A percentile compares a stretch with the other conserved stretches of the same genome.
These are phyloP conservation scores for Aphidius gifuensis DNA, from an alignment of 1,140 invertebrate genomes.

Conservation along the genomic window DNA sequence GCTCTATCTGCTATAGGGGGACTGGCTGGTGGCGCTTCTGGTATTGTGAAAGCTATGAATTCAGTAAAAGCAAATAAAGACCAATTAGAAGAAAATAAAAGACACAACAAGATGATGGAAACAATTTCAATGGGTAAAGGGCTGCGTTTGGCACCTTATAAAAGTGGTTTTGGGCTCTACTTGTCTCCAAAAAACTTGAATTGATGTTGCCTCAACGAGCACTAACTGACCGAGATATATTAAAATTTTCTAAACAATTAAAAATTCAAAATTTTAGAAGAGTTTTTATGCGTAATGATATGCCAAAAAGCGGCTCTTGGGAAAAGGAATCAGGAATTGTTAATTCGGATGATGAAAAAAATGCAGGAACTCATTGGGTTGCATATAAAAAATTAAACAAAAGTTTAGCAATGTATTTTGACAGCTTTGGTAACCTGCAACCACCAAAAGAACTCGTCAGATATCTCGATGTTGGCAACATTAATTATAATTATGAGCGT, in stretches of 20 bases:
- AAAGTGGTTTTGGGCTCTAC: neutral
- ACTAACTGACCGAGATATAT: too few relatives aligned
- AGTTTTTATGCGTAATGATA: too few relatives aligned
- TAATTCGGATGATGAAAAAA: conserved; percentile 35
- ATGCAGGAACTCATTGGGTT: conserved; percentile 39
- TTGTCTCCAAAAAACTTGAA: neutral
- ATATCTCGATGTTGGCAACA: too few relatives aligned
- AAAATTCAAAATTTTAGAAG: too few relatives aligned
- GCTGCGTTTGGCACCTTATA: neutral
- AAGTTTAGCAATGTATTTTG: too few relatives aligned
- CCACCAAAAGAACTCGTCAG: too few relatives aligned
- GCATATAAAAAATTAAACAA: neutral
- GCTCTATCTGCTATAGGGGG: neutral
- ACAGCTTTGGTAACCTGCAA: too few relatives aligned
- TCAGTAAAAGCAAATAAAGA: neutral
- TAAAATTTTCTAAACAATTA: too few relatives aligned
- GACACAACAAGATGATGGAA: neutral
- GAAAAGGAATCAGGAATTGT: conserved; percentile 36
- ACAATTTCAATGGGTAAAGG: neutral
- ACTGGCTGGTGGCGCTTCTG: neutral
- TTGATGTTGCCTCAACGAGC: neutral
- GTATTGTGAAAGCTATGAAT: neutral
- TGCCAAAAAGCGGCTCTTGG: conserved; percentile 29
- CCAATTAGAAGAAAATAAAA: neutral
- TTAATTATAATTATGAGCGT: too few relatives aligned